phyloP scores from a whole-genome alignment of 2,888 invertebrate species.

The Junonia oenone region DNA sequence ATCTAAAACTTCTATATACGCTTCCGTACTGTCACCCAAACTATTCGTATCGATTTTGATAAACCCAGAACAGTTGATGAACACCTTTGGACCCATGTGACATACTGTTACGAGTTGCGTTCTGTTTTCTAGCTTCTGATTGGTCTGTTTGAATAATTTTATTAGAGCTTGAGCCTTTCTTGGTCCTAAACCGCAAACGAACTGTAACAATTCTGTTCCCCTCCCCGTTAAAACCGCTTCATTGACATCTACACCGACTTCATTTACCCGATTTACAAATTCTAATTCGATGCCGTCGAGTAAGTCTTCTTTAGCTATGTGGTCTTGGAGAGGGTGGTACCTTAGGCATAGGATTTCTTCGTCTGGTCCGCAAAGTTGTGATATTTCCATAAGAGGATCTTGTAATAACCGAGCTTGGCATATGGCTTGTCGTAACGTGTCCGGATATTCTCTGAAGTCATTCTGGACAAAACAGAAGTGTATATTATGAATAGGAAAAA shows the following conservation, averaged over 20 bases:
- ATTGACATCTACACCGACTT: constrained; percentile 98
- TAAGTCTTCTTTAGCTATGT: constrained; percentile 90
- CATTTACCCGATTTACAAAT: constrained; percentile 96
- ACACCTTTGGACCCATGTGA: constrained; percentile 98
- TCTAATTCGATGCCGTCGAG: constrained; percentile 92
- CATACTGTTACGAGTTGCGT: constrained; percentile 97
- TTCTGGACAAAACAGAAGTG: constrained; percentile 49
- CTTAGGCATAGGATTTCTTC: constrained; percentile 97
- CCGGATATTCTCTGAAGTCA: constrained; percentile 96
- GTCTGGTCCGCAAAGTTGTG: constrained; percentile 96
- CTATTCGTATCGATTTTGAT: constrained; percentile 99
- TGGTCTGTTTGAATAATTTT: constrained; percentile 92
- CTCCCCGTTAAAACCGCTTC: constrained; percentile 93
- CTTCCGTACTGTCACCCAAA: constrained; percentile 95
- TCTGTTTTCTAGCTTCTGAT: constrained; percentile 94
- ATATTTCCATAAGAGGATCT: constrained; percentile 97
- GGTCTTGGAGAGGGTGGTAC: constrained; percentile 92
- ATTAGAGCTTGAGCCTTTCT: constrained; percentile 94
- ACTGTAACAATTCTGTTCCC: constrained; percentile 94
- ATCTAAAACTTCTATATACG: constrained; percentile 96
- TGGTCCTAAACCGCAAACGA: constrained; percentile 97
- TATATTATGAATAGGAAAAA: background rate
- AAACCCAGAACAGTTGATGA: constrained; percentile 99
- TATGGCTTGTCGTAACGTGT: constrained; percentile 93
- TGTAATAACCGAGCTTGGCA: constrained; percentile 95